Percentiles rank a stretch among this genome's conserved stretches.
These are phyloP conservation scores for Mareca strepera DNA, from an alignment of 2,797 vertebrate species.

Conservation along the genomic window DNA sequence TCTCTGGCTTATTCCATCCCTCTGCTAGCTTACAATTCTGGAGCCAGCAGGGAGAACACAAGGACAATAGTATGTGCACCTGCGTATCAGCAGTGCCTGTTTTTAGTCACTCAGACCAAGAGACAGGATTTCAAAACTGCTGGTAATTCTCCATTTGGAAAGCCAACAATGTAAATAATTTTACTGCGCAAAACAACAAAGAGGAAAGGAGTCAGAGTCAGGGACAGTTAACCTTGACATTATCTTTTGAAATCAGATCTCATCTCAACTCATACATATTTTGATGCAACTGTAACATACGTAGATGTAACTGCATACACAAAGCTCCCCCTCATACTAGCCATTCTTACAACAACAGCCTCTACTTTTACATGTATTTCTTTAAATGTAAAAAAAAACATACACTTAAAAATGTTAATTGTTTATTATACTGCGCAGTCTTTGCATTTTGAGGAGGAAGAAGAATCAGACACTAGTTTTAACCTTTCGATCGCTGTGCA, in stretches of 20 bases:
- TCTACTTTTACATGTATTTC: neutral
- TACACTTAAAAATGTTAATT: neutral
- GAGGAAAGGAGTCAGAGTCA: neutral
- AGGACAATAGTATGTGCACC: constrained; percentile 5
- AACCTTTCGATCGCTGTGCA: neutral
- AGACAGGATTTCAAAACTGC: neutral
- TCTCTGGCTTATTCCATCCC: neutral
- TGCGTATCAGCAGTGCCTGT: neutral
- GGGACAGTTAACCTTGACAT: neutral
- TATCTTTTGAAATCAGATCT: neutral
- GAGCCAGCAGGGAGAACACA: constrained; percentile 31
- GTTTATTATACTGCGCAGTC: neutral
- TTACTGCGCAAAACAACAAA: neutral
- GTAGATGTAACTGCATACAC: neutral
- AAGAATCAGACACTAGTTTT: neutral
- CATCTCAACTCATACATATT: neutral
- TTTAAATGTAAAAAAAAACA: neutral
- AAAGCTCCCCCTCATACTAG: neutral
- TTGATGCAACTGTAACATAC: neutral
- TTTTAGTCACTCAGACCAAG: neutral
- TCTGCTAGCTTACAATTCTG: neutral
- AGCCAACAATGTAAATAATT: neutral
- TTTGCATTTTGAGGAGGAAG: neutral
- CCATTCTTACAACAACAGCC: neutral
- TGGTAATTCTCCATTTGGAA: neutral